phyloP scores from a whole-genome alignment of 2,888 invertebrate genomes.

The Siphlonurus alternatus region DNA sequence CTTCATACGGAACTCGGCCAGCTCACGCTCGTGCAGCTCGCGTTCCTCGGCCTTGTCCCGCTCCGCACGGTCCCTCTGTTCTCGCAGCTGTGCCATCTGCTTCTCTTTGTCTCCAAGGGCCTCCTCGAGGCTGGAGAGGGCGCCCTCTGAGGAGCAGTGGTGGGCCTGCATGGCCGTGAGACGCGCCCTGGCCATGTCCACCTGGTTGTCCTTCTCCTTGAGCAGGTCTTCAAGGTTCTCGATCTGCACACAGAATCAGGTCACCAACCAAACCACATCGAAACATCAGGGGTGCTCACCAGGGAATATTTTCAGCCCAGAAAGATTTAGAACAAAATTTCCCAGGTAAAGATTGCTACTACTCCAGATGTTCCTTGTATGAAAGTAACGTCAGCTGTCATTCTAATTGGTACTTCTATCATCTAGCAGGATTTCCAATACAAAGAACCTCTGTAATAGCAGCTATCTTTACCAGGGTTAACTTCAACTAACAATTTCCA shows the following conservation, averaged over 20 bases:
- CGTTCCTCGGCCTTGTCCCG: slow-evolving; percentile 92
- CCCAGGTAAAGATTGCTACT: background rate
- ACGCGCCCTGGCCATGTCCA: slow-evolving; percentile 84
- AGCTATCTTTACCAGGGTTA: too few species aligned
- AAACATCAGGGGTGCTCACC: background rate
- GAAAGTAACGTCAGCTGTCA: too few species aligned
- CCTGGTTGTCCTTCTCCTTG: slow-evolving; percentile 96
- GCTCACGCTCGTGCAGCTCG: slow-evolving; percentile 70
- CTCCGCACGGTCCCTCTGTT: slow-evolving; percentile 89
- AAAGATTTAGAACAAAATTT: background rate
- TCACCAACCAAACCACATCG: background rate
- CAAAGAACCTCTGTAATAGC: too few species aligned
- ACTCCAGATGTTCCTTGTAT: too few species aligned
- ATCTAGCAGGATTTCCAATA: too few species aligned
- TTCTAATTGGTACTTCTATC: too few species aligned
- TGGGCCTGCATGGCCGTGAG: slow-evolving; percentile 88
- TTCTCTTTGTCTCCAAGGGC: slow-evolving; percentile 93
- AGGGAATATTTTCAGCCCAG: background rate
- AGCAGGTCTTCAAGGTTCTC: slow-evolving; percentile 94
- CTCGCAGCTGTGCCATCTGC: slow-evolving; percentile 84
- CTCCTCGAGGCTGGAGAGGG: slow-evolving; percentile 83
- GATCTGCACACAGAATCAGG: slow-evolving; percentile 44
- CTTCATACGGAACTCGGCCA: slow-evolving; percentile 91
- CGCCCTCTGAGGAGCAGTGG: slow-evolving; percentile 84
- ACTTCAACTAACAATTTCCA: too few species aligned